Conservation (phyloP, 2,113 vertebrate species). For the Scopus umbretta region DNA sequence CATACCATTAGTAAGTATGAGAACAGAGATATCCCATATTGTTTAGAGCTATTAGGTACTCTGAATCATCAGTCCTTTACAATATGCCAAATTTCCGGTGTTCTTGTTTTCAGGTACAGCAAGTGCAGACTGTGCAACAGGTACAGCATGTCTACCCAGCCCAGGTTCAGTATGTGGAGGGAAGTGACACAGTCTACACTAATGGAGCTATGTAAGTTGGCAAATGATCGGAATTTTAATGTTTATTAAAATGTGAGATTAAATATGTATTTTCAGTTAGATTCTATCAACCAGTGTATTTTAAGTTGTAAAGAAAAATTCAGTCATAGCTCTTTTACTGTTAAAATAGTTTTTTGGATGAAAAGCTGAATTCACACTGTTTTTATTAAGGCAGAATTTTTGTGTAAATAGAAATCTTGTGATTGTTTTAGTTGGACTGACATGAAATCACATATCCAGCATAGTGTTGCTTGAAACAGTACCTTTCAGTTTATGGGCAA, state of each 20-base stretch:
- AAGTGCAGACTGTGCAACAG: conserved; percentile 80
- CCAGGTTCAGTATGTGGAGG: conserved; percentile 85
- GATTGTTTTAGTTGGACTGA: background rate
- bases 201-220: conserved; percentile 85
- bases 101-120: conserved; percentile 76
- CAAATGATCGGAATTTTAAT: background rate
- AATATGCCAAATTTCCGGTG: background rate
- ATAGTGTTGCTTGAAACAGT: background rate
- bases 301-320: background rate
- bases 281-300: background rate
- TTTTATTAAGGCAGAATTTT: background rate
- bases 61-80: background rate
- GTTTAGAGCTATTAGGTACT: background rate
- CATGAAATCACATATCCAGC: background rate
- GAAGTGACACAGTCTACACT: conserved; percentile 82
- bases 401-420: background rate
- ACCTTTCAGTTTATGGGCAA: background rate
- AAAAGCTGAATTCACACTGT: background rate
- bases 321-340: background rate
- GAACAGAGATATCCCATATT: background rate
- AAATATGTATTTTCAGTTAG: background rate
- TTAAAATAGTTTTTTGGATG: background rate
- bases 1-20: background rate
- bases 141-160: conserved; percentile 84
- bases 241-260: background rate